These are phyloP conservation scores for Eristalinus aeneus DNA, from an alignment of 2,888 invertebrate species.

Conservation along the genomic window DNA sequence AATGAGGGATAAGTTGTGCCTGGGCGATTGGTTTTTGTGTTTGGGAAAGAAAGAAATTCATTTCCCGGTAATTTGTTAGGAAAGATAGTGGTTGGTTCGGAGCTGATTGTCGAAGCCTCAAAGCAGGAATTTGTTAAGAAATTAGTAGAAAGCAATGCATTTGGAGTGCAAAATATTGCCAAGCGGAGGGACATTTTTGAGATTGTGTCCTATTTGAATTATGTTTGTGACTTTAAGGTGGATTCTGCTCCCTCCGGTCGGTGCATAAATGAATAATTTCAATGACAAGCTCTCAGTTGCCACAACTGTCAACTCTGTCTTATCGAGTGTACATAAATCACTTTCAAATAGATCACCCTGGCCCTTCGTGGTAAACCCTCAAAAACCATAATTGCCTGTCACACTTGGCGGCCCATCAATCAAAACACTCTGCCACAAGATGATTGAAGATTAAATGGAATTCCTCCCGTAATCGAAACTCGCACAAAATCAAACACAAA, in stretches of 20 bases:
- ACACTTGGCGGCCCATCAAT: background rate
- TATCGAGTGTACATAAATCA: background rate
- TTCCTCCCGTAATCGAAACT: background rate
- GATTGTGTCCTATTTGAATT: too few relatives aligned
- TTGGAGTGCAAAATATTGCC: too few relatives aligned
- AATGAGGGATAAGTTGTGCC: background rate
- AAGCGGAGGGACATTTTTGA: too few relatives aligned
- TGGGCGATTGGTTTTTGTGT: background rate
- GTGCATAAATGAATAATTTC: background rate
- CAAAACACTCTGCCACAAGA: background rate
- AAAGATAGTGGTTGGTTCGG: too few relatives aligned
- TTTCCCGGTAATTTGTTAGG: too few relatives aligned
- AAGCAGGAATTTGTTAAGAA: too few relatives aligned
- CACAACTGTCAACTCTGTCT: background rate
- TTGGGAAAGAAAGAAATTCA: background rate
- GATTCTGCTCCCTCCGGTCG: too few relatives aligned
- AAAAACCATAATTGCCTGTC: background rate
- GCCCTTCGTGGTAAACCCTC: too few relatives aligned
- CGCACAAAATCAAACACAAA: too few relatives aligned
- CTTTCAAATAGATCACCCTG: background rate
- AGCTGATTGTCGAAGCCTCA: too few relatives aligned
- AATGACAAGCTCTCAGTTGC: background rate
- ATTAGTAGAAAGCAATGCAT: too few relatives aligned
- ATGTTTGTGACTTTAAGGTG: too few relatives aligned
- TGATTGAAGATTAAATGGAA: background rate